These are phyloP conservation scores for Lasius fuliginosus DNA, from an alignment of 2,888 invertebrate genomes.

Conservation along the genomic window DNA sequence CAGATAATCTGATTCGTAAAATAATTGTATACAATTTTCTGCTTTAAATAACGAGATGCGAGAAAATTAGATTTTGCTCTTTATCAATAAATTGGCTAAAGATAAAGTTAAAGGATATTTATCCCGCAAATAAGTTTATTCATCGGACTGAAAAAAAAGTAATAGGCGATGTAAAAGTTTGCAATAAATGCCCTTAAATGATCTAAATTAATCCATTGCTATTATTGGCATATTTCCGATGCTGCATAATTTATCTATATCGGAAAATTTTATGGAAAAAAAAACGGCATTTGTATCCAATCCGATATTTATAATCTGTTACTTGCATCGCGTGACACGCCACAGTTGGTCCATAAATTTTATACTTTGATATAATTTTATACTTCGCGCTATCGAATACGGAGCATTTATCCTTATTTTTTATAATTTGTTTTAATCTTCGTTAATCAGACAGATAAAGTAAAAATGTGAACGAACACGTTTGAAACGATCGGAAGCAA, in stretches of 20 bases:
- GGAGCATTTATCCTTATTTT: slow-evolving; percentile 14
- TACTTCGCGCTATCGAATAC: slow-evolving; percentile 18
- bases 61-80: slow-evolving; percentile 18
- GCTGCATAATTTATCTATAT: slow-evolving; percentile 45
- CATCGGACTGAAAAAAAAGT: slow-evolving; percentile 30
- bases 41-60: not conserved
- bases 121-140: slow-evolving; percentile 26
- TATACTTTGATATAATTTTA: slow-evolving; percentile 7
- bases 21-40: not conserved
- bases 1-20: not conserved
- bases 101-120: slow-evolving; percentile 23
- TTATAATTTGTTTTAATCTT: slow-evolving; percentile 3
- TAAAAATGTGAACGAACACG: slow-evolving; percentile 29
- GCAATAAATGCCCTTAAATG: slow-evolving; percentile 28
- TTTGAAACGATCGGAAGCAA: not conserved
- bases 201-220: slow-evolving; percentile 48
- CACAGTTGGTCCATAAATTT: slow-evolving; percentile 37
- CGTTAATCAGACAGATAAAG: slow-evolving; percentile 41
- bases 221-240: slow-evolving; percentile 45
- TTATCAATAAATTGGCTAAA: not conserved
- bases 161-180: slow-evolving; percentile 33
- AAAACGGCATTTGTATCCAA: slow-evolving; percentile 23
- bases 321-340: slow-evolving; percentile 11
- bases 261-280: slow-evolving; percentile 49
- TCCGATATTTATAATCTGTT: slow-evolving; percentile 46